phyloP scores from a whole-genome alignment of 2,888 invertebrate genomes.

The Gymnoscelis rufifasciata region DNA sequence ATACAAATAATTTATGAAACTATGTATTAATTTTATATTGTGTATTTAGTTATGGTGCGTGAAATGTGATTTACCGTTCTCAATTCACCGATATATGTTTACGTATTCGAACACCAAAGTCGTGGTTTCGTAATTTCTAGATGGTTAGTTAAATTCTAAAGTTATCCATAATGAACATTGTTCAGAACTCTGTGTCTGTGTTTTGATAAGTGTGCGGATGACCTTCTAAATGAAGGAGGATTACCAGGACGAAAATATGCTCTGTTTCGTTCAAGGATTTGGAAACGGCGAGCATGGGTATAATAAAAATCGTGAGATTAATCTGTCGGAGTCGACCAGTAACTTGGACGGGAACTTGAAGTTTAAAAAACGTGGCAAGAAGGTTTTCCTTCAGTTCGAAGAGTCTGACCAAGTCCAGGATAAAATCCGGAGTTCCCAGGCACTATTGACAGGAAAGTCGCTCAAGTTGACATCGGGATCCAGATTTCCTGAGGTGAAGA shows the following conservation, averaged over 20 bases:
- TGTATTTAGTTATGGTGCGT: slow-evolving; percentile 1
- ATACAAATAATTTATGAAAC: too few species aligned
- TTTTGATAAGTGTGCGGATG: slow-evolving; percentile 40
- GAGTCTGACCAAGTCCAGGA: slow-evolving; percentile 38
- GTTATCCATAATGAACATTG: slow-evolving; percentile 3
- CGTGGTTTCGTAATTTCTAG: neutral
- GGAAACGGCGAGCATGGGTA: slow-evolving; percentile 63
- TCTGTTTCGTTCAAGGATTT: slow-evolving; percentile 84
- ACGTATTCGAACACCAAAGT: slow-evolving; percentile 14
- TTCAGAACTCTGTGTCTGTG: slow-evolving; percentile 23
- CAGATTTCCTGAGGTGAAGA: slow-evolving; percentile 61
- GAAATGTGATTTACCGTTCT: slow-evolving; percentile 22
- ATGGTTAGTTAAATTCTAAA: neutral
- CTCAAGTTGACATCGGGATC: slow-evolving; percentile 55
- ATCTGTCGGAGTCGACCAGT: slow-evolving; percentile 32
- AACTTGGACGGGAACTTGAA: slow-evolving; percentile 52
- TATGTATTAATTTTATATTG: slow-evolving; percentile 1
- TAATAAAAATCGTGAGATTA: slow-evolving; percentile 53
- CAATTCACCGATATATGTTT: slow-evolving; percentile 24
- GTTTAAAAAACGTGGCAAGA: slow-evolving; percentile 45
- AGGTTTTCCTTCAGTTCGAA: slow-evolving; percentile 42
- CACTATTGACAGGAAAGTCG: slow-evolving; percentile 52
- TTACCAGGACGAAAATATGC: slow-evolving; percentile 80
- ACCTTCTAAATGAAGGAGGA: slow-evolving; percentile 74
- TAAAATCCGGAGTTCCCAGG: slow-evolving; percentile 38